A percentile compares a stretch with the other conserved stretches of the same genome.
Conservation (phyloP, 2,888 invertebrate genomes). For the Acronicta psi region DNA sequence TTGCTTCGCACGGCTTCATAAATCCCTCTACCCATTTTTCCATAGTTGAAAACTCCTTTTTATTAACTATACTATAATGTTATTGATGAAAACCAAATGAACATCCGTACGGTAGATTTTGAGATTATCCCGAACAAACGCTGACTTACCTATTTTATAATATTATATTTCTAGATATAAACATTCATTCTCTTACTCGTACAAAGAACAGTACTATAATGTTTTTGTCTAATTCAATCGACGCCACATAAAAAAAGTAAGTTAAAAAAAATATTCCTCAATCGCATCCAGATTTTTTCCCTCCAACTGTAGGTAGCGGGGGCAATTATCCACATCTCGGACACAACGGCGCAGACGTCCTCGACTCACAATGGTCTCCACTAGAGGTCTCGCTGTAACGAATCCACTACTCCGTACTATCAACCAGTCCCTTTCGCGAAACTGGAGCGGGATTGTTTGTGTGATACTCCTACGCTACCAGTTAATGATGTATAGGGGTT, state of each 20-base stretch:
- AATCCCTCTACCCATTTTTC: too few species aligned
- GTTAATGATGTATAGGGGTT: slow-evolving; percentile 85
- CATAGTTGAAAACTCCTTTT: too few species aligned
- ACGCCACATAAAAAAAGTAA: slow-evolving; percentile 5
- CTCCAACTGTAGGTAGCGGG: slow-evolving; percentile 67
- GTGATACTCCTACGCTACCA: slow-evolving; percentile 76
- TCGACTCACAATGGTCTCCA: slow-evolving; percentile 85
- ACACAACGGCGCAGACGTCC: slow-evolving; percentile 86
- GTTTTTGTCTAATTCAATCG: not conserved
- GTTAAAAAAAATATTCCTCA: slow-evolving; percentile 35
- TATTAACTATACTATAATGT: too few species aligned
- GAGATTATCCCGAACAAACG: too few species aligned
- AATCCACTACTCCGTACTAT: slow-evolving; percentile 84
- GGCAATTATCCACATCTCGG: slow-evolving; percentile 88
- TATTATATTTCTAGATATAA: too few species aligned
- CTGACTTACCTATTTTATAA: too few species aligned
- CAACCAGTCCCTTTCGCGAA: slow-evolving; percentile 81
- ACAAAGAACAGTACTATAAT: too few species aligned
- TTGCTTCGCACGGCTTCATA: too few species aligned
- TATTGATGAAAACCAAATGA: too few species aligned
- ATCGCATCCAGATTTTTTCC: slow-evolving; percentile 66
- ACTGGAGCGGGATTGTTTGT: slow-evolving; percentile 86
- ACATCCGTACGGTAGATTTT: too few species aligned
- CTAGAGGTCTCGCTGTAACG: slow-evolving; percentile 86
- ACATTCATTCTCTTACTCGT: too few species aligned